phyloP scores from a whole-genome alignment of 30 jellyfish, hydroid and myxozoan species.

The Aurelia sp. region DNA sequence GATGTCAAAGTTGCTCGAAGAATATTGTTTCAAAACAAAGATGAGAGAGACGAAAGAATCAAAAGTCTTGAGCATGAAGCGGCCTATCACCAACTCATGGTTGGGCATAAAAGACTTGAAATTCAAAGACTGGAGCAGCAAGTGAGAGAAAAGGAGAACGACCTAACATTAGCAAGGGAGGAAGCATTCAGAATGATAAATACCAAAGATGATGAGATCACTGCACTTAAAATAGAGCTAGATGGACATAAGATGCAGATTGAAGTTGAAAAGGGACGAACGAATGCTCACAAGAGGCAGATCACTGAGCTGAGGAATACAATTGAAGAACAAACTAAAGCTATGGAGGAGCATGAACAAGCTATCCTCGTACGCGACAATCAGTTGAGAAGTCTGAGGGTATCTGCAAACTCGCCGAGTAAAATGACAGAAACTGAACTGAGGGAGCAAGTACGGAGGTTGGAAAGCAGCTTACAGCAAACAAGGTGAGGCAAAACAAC shows the following conservation, averaged over 20 bases:
- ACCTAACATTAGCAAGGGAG: constrained; percentile 13
- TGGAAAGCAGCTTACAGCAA: constrained; percentile 40
- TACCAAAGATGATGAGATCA: constrained; percentile 16
- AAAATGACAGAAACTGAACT: constrained; percentile 27
- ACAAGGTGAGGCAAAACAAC: neutral
- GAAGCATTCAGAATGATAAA: constrained; percentile 52
- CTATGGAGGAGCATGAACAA: constrained; percentile 59
- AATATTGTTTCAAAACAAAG: constrained; percentile 12
- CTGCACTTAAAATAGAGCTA: constrained; percentile 27
- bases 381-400: constrained; percentile 51
- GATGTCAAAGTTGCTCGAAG: constrained; percentile 72
- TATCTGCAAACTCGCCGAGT: constrained; percentile 39
- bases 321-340: constrained; percentile 2
- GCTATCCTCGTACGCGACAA: constrained; percentile 66
- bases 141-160: constrained; percentile 22
- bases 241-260: constrained; percentile 29
- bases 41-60: constrained; percentile 53
- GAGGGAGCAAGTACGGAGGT: constrained; percentile 31
- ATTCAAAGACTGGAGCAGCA: constrained; percentile 72
- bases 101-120: constrained; percentile 86
- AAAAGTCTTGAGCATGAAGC: constrained; percentile 86
- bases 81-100: constrained; percentile 81
- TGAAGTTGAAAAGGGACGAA: constrained; percentile 59
- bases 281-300: constrained; percentile 19
- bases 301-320: constrained; percentile 32